Base-by-base conservation (phyloP, 2,797 vertebrate genomes). In the Euthynnus affinis region DNA sequence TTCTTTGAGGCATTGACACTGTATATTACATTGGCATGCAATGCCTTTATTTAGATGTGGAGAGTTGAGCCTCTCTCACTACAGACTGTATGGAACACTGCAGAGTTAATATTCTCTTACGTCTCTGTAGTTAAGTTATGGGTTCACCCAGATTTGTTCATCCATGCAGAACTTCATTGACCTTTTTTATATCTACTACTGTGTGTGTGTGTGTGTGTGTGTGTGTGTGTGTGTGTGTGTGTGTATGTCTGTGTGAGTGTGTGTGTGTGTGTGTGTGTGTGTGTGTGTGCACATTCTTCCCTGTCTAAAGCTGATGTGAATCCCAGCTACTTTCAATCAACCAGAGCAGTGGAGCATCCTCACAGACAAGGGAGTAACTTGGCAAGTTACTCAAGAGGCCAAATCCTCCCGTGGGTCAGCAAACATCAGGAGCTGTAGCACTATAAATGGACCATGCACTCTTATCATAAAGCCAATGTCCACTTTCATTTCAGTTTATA, bases 261-360 rank as follows among this genome's bases (percentile, higher is more conserved):
- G 37, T 37, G 37, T 17, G n/a, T 34, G 15, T 42, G 37, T 10
- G 12, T 37, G 37, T 37, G 37, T 17, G n/a, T 34, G 15, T 62
- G 71, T 42, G 34, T 62, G 71, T 42, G 34, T 42, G 29, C 25
- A 46, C 59, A 52, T 32, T 52, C 57, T 76, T 81, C 37, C 56
- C 5, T 13, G 2, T 65, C 51, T 32, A 27, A 81, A 78, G 46
- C 60, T 71, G 71, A 84, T 82, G 67, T 62, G 68, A 84, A 87
- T 74, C 48, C 71, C 86, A 87, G 76, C 62, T 53, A 40, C 42
- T 78, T 82, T 81, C 44, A 60, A 62, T 81, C 29, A 71, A 40
- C 56, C 15, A 15, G 57, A 76, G 68, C 32, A 62, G 29, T 51
- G 23, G 34, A 76, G 48, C 60, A 69, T 68, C 76, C n/a, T 68